Base-by-base conservation (phyloP, 2,797 vertebrate species). In the Kryptolebias ocellatus region DNA sequence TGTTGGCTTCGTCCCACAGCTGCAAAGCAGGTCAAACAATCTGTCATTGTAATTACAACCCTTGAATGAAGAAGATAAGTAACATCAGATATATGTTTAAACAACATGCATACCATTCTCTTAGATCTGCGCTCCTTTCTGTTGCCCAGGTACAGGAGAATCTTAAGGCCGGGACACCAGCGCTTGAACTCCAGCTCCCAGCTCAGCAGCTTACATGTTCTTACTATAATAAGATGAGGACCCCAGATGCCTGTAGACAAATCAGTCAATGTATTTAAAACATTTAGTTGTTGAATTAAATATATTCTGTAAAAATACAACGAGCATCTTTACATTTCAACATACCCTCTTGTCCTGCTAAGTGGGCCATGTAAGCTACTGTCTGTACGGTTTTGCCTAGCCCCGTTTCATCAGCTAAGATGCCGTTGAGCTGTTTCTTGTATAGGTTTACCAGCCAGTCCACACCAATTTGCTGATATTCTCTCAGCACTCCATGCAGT, bases 101-200 rank as follows among this genome's bases (percentile, higher is more conserved):
- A 27, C 39, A 29, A 7, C 68, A 17, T 5, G 66, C 29, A 76
- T 94, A 99, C 98, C 95, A 90, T 95, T 95, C 98, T 95, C 83
- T 96, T 98, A 55, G 90, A 91, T 91, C 91, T 93, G 61, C 98
- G 95, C 51, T 98, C 96, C 74, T 85, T 93, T 78, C 91, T 95
- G 86, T 92, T 96, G 70, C 98, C 98, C 9, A 97, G 94, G 61
- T 99, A 99, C 11, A 98, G 83, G 14, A 99, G 95, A 44, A 97
- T 94, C 89, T 99, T 99, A 37, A 99, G 86, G 0, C 97, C 96
- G 0, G 98, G 98, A 79, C 97, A 99, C 98, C 98, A 99, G 14
- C 98, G 97, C 79, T 99, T 99, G 76, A 99, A 83, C 76, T 99
- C 98, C 58, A 99, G 92, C 73, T 99, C 98, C 98, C 98, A 99